Percentiles rank a stretch among this genome's conserved stretches.
Conservation (phyloP, 2,888 invertebrate species). For the Apotomis betuletana region DNA sequence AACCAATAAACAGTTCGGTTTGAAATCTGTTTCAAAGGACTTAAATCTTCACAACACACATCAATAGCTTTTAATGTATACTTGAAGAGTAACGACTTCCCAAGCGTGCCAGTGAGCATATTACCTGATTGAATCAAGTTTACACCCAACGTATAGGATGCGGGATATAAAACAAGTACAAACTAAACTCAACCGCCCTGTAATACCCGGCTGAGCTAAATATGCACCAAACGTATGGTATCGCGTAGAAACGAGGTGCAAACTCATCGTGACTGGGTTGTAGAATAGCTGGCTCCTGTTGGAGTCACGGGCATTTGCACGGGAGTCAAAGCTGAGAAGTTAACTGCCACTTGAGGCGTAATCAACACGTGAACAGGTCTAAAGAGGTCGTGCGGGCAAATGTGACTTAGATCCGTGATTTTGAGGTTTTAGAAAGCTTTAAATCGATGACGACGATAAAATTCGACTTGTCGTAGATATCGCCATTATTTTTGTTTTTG, state of each 20-base stretch:
- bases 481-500: too few species aligned
- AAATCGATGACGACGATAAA: too few species aligned
- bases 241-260: background rate
- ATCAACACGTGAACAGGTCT: constrained; percentile 5
- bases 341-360: constrained; percentile 12
- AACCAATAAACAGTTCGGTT: background rate
- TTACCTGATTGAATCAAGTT: background rate
- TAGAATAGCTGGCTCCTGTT: background rate
- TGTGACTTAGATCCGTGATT: background rate
- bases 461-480: too few species aligned
- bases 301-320: background rate
- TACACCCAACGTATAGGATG: background rate
- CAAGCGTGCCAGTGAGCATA: background rate
- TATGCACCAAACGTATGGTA: background rate
- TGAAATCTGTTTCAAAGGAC: background rate
- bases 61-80: background rate
- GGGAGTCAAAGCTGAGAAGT: constrained; percentile 15
- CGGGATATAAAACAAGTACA: background rate
- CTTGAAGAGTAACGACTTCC: background rate
- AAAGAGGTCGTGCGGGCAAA: background rate
- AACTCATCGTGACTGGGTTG: background rate
- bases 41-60: background rate
- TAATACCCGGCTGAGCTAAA: background rate
- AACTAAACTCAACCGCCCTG: background rate
- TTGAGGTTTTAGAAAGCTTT: too few species aligned